Evolutionary conservation across 2,113 vertebrate species (phyloP).

Genomic region (Acanthochromis polyacanthus): DNA sequence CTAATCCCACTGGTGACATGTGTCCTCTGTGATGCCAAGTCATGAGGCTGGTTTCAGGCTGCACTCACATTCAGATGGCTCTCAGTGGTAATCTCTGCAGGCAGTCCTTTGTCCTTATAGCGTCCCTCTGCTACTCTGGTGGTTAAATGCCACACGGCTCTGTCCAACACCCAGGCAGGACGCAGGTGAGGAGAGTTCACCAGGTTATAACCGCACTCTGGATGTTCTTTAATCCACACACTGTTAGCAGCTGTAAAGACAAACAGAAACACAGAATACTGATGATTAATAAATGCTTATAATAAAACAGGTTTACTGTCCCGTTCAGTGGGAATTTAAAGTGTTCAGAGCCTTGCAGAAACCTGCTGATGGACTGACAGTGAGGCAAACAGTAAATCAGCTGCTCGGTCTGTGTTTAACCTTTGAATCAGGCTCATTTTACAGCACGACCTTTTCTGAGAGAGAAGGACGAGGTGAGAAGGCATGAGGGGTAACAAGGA

Average conservation of each 20-base stretch:
- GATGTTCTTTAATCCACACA: slow-evolving; percentile 72
- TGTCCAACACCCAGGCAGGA: slow-evolving; percentile 77
- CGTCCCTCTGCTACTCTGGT: slow-evolving; percentile 62
- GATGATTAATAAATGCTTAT: background rate
- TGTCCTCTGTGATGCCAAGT: background rate
- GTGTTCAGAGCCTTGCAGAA: background rate
- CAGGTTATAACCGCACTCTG: slow-evolving; percentile 80
- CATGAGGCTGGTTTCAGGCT: background rate
- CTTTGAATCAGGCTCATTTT: slow-evolving; percentile 55
- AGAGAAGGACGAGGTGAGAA: background rate
- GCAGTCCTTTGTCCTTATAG: slow-evolving; percentile 69
- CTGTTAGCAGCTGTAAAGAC: slow-evolving; percentile 72
- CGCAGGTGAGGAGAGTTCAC: slow-evolving; percentile 77
- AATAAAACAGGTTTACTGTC: background rate
- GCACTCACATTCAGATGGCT: slow-evolving; percentile 70
- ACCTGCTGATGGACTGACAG: background rate
- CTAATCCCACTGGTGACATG: background rate
- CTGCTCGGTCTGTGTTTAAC: slow-evolving; percentile 27
- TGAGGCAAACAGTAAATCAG: background rate
- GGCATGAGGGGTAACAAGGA: background rate
- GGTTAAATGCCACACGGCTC: slow-evolving; percentile 75
- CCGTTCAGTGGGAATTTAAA: background rate
- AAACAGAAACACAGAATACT: background rate
- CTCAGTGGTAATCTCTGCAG: slow-evolving; percentile 66
- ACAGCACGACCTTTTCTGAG: slow-evolving; percentile 53